These are phyloP conservation scores for Heterotis niloticus DNA, from an alignment of 2,113 vertebrate genomes.

Conservation along the genomic window DNA sequence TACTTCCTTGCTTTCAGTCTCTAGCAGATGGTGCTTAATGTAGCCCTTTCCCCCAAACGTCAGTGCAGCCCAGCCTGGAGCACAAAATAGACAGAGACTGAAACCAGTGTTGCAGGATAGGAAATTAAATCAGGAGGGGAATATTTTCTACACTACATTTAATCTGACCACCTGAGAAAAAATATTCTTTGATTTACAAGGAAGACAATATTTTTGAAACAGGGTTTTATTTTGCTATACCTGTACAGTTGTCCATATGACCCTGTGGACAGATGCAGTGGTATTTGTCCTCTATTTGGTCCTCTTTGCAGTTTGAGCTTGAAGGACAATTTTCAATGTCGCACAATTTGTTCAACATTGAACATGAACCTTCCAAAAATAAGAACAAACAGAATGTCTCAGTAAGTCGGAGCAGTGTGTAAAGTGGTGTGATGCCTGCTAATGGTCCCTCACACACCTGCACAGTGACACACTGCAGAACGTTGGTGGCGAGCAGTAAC, in stretches of 20 bases:
- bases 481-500: constrained; percentile 84
- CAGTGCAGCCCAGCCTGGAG: constrained; percentile 72
- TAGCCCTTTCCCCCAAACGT: constrained; percentile 89
- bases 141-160: too few species aligned
- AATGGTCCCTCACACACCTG: constrained; percentile 60
- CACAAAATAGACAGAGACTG: background rate
- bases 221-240: too few species aligned
- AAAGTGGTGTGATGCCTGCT: background rate
- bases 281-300: constrained; percentile 57
- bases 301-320: constrained; percentile 78
- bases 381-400: background rate
- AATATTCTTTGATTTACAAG: too few species aligned
- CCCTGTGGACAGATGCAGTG: too few species aligned
- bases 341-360: constrained; percentile 64
- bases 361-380: constrained; percentile 74
- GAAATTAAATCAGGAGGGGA: too few species aligned
- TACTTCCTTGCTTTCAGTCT: constrained; percentile 92
- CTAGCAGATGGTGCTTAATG: constrained; percentile 84
- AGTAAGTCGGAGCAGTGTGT: background rate
- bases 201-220: too few species aligned
- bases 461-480: constrained; percentile 80
- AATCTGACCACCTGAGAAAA: too few species aligned
- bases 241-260: too few species aligned
- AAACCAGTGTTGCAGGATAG: too few species aligned
- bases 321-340: constrained; percentile 77